phyloP scores from a whole-genome alignment of 2,888 invertebrate genomes.

The Microctonus brassicae region DNA sequence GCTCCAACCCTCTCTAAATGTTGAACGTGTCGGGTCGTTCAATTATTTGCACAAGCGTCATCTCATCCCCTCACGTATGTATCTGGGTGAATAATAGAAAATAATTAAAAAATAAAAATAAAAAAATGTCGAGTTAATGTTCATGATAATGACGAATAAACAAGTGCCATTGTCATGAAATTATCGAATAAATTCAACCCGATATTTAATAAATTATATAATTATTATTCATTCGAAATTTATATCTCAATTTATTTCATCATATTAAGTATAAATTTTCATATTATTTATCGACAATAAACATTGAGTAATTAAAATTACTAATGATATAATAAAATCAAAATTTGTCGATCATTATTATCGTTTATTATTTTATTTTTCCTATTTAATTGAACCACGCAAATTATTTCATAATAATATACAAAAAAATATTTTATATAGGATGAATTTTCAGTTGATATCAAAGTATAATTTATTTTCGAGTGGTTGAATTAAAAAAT shows the following conservation, averaged over 20 bases:
- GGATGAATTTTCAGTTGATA: not conserved
- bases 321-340: too few species aligned
- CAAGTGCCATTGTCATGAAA: not conserved
- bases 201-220: not conserved
- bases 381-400: too few species aligned
- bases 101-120: not conserved
- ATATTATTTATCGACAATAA: too few species aligned
- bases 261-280: too few species aligned
- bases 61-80: not conserved
- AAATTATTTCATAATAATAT: too few species aligned
- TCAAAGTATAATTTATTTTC: not conserved
- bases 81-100: not conserved
- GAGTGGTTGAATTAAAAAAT: not conserved
- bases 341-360: too few species aligned
- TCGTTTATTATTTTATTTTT: too few species aligned
- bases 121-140: not conserved
- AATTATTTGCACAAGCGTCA: constrained; percentile 9
- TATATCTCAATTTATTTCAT: too few species aligned
- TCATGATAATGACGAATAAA: not conserved
- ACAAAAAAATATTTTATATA: not conserved
- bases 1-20: not conserved
- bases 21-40: not conserved
- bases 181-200: not conserved
- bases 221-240: not conserved
- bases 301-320: too few species aligned